Conservation (phyloP, 2,113 vertebrate species). For the Scopus umbretta region DNA sequence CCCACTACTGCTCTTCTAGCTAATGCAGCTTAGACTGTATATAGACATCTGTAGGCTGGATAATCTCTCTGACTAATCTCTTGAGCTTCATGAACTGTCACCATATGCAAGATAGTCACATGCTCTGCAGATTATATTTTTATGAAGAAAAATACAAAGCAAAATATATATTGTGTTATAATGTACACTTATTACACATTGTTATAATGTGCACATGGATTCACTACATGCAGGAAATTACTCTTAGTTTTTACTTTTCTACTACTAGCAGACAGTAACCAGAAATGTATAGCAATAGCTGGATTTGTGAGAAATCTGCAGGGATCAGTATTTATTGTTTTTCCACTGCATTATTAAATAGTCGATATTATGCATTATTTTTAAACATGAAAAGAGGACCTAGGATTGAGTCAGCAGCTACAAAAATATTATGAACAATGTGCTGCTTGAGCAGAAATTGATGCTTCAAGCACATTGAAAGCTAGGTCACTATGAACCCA, state of each 20-base stretch:
- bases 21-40: neutral
- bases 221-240: neutral
- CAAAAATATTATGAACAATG: neutral
- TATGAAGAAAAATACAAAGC: neutral
- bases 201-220: neutral
- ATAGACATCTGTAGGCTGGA: constrained; percentile 8
- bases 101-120: neutral
- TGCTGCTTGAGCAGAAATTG: neutral
- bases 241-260: neutral
- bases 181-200: neutral
- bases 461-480: neutral
- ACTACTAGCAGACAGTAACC: neutral
- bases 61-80: constrained; percentile 35
- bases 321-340: neutral
- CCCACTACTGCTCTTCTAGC: neutral
- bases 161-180: neutral
- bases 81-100: neutral
- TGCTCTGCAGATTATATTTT: neutral
- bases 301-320: neutral
- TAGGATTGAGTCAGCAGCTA: neutral
- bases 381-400: neutral
- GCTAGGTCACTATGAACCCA: neutral
- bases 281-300: neutral
- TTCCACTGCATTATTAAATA: neutral
- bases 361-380: neutral